phyloP scores from a whole-genome alignment of 1,140 invertebrate genomes.

The Cotesia chilonis region DNA sequence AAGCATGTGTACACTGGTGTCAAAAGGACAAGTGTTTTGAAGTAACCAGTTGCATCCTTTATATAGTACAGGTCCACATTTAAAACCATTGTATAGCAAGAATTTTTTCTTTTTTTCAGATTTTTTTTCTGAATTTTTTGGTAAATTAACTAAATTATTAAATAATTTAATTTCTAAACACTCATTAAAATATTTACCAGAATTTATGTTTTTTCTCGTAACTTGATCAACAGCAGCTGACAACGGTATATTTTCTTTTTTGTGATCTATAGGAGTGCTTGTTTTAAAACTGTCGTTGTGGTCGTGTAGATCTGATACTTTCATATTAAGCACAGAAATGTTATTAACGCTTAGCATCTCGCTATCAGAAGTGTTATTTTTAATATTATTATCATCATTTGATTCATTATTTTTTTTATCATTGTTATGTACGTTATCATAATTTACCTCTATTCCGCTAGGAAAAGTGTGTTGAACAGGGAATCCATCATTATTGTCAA shows the following conservation, averaged over 20 bases:
- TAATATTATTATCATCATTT: not conserved
- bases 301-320: not conserved
- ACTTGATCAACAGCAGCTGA: slow-evolving; percentile 8
- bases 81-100: not conserved
- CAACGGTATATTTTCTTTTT: not conserved
- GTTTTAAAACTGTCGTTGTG: slow-evolving; percentile 8
- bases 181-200: slow-evolving; percentile 4
- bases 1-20: not conserved
- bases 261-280: not conserved
- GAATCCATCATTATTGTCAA: not conserved
- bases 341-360: not conserved
- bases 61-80: not conserved
- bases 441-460: not conserved
- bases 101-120: not conserved
- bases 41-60: slow-evolving; percentile 1
- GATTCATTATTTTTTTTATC: not conserved
- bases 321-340: not conserved
- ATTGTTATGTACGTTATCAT: not conserved
- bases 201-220: not conserved
- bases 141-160: not conserved
- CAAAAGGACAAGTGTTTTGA: slow-evolving; percentile 5
- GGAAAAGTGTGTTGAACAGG: not conserved
- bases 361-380: not conserved
- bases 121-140: not conserved
- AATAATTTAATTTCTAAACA: not conserved